Percentiles rank a stretch among this genome's conserved stretches.
These are phyloP conservation scores for Lordiphosa mommai DNA, from an alignment of 1,140 invertebrate species.

Conservation along the genomic window DNA sequence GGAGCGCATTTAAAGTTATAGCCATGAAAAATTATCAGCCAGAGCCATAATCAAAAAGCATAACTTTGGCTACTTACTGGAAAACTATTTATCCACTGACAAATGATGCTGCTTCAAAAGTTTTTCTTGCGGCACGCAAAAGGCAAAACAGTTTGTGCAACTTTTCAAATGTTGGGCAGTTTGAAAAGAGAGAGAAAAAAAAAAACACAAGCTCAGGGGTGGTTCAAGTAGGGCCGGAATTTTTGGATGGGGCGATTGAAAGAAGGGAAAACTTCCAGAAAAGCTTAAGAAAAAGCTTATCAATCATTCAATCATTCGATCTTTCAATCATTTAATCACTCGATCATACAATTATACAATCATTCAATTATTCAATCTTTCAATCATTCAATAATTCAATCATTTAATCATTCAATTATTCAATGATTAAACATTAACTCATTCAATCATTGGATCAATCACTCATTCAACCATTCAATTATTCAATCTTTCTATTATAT, in stretches of 20 bases:
- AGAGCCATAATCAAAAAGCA: conserved; percentile 71
- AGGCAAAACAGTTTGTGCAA: conserved; percentile 72
- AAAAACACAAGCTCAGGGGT: background rate
- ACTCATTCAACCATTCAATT: too few relatives aligned
- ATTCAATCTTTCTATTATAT: too few relatives aligned
- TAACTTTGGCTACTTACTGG: conserved; percentile 73
- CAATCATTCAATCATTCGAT: too few relatives aligned
- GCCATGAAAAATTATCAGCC: conserved; percentile 71
- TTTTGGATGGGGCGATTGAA: too few relatives aligned
- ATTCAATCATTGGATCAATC: too few relatives aligned
- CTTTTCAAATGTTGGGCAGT: conserved; percentile 47
- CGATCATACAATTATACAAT: too few relatives aligned
- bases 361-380: too few relatives aligned
- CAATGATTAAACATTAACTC: too few relatives aligned
- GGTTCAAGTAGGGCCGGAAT: background rate
- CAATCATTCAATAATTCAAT: too few relatives aligned
- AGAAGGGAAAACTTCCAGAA: background rate
- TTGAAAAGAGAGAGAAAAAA: conserved; percentile 11
- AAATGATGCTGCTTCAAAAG: conserved; percentile 72
- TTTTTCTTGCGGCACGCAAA: conserved; percentile 54
- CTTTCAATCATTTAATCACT: too few relatives aligned
- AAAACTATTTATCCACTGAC: conserved; percentile 77
- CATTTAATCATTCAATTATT: too few relatives aligned
- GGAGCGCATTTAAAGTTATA: conserved; percentile 53
- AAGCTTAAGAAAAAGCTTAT: too few relatives aligned